Conservation (phyloP, 30 jellyfish, hydroid and myxozoan genomes). For the Hydractinia echinata region DNA sequence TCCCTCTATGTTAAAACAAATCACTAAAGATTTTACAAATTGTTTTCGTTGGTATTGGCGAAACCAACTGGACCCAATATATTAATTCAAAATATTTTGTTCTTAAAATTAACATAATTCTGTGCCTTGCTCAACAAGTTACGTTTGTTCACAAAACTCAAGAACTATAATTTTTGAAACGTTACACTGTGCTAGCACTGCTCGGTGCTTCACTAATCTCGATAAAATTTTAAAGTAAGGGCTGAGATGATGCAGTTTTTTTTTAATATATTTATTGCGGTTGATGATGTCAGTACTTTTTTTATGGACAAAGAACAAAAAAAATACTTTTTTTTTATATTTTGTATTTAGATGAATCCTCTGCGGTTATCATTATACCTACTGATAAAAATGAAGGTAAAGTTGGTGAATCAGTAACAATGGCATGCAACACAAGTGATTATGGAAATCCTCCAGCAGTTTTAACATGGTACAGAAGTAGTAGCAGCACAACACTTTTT, state of each 20-base stretch:
- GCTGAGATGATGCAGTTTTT: not conserved
- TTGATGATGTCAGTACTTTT: not conserved
- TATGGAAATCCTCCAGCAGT: constrained; percentile 1
- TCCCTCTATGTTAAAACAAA: no score
- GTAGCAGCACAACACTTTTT: not conserved
- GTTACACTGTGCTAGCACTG: no score
- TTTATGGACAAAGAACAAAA: not conserved
- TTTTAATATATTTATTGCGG: not conserved
- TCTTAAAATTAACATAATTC: no score
- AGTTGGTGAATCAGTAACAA: not conserved
- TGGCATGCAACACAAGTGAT: not conserved
- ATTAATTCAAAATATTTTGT: no score
- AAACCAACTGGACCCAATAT: no score
- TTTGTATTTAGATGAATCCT: not conserved
- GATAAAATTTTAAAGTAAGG: not conserved
- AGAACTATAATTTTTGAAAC: no score
- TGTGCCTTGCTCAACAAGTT: no score
- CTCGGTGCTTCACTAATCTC: no score
- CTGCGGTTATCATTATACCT: not conserved
- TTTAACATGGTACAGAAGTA: not conserved
- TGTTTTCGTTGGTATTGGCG: no score
- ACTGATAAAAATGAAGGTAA: not conserved
- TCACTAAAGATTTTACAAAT: no score
- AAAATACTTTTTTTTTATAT: not conserved
- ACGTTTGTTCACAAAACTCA: no score